These are phyloP conservation scores for Andrena marginata DNA, from an alignment of 2,888 invertebrate genomes.

Conservation along the genomic window DNA sequence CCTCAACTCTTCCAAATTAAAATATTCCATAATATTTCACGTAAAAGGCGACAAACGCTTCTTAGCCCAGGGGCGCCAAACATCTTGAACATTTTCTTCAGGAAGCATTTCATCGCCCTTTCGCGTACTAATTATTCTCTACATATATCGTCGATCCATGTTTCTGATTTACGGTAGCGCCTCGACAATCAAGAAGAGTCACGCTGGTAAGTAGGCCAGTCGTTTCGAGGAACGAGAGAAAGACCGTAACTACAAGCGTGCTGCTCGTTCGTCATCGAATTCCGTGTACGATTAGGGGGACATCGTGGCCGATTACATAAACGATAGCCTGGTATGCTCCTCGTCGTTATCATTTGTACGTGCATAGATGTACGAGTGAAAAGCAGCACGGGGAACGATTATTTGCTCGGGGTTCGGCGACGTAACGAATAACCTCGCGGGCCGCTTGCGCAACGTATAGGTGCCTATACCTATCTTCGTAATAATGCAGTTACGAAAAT, in stretches of 20 bases:
- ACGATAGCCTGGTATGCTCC: constrained; percentile 36
- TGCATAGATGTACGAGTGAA: constrained; percentile 26
- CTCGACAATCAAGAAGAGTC: neutral
- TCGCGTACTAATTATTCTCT: too few relatives aligned
- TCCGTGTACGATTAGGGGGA: constrained; percentile 28
- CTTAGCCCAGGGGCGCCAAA: too few relatives aligned
- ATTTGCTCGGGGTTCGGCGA: constrained; percentile 59
- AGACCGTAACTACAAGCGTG: neutral
- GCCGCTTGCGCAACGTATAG: constrained; percentile 79
- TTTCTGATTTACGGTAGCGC: neutral
- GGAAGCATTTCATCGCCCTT: too few relatives aligned
- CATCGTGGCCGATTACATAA: constrained; percentile 41
- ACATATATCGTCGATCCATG: neutral
- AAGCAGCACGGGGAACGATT: constrained; percentile 50
- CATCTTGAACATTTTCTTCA: too few relatives aligned
- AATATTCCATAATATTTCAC: too few relatives aligned
- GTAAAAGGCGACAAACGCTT: too few relatives aligned
- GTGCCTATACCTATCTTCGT: constrained; percentile 73
- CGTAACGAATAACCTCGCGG: constrained; percentile 76
- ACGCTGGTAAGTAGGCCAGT: neutral
- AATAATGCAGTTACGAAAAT: constrained; percentile 82
- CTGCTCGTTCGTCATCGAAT: constrained; percentile 9
- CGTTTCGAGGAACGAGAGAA: neutral
- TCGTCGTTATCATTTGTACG: constrained; percentile 33
- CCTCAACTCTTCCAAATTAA: too few relatives aligned